phyloP scores from a whole-genome alignment of 1,140 invertebrate species.

The Periplaneta americana region DNA sequence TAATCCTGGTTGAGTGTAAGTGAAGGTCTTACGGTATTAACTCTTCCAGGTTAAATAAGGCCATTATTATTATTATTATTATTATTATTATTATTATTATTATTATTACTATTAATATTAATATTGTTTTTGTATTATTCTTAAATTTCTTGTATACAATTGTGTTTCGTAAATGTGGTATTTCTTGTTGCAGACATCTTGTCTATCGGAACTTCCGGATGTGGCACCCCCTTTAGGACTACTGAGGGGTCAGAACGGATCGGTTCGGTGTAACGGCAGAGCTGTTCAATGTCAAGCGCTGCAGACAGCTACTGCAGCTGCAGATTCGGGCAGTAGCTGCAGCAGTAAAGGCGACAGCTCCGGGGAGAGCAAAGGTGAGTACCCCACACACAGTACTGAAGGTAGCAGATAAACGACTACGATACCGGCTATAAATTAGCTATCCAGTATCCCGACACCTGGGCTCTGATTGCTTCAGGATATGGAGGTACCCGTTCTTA shows the following conservation, averaged over 20 bases:
- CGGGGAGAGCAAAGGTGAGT: conserved; percentile 20
- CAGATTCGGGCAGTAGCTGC: conserved; percentile 20
- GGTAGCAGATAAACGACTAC: too few relatives aligned
- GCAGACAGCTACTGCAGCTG: conserved; percentile 26
- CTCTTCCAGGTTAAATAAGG: too few relatives aligned
- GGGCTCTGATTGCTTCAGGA: background rate
- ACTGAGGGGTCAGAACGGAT: conserved; percentile 31
- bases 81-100: too few relatives aligned
- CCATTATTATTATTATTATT: too few relatives aligned
- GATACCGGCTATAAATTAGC: background rate
- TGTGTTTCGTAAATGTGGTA: background rate
- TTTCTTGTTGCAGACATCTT: conserved; percentile 38
- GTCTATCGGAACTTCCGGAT: conserved; percentile 45
- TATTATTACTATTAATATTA: too few relatives aligned
- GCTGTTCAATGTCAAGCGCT: conserved; percentile 35
- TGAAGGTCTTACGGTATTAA: too few relatives aligned
- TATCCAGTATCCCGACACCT: background rate
- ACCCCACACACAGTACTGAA: background rate
- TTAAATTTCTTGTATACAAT: too few relatives aligned
- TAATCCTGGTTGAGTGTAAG: too few relatives aligned
- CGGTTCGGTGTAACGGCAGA: conserved; percentile 38
- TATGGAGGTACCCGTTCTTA: too few relatives aligned
- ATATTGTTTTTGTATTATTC: too few relatives aligned
- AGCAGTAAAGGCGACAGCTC: conserved; percentile 23
- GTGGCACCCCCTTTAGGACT: conserved; percentile 37